Conservation (phyloP, 2,797 vertebrate species). For the Triplophysa bombifrons region DNA sequence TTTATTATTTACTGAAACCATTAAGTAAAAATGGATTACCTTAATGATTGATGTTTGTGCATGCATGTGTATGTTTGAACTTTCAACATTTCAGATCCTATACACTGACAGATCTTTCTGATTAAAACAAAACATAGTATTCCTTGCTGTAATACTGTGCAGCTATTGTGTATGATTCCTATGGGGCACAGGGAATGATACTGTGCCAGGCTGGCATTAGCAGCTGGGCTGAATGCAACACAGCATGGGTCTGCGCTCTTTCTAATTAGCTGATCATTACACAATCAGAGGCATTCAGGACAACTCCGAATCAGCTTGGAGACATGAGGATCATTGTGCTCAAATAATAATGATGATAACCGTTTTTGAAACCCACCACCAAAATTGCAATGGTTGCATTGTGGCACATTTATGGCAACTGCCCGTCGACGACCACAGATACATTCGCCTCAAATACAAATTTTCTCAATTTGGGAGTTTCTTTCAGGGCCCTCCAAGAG, state of each 20-base stretch:
- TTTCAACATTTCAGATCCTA: too few species aligned
- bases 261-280: conserved; percentile 54
- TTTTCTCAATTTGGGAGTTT: conserved; percentile 47
- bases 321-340: conserved; percentile 29
- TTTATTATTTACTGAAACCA: too few species aligned
- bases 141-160: conserved; percentile 28
- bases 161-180: conserved; percentile 17
- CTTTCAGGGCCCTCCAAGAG: conserved; percentile 17
- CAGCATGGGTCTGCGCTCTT: conserved; percentile 45
- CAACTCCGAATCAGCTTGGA: conserved; percentile 31
- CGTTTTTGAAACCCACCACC: conserved; percentile 26
- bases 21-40: too few species aligned
- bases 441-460: conserved; percentile 22
- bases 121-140: too few species aligned
- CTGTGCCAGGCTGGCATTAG: conserved; percentile 39
- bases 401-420: not conserved
- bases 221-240: conserved; percentile 33
- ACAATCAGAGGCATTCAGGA: conserved; percentile 50
- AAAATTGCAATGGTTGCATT: conserved; percentile 22
- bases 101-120: too few species aligned
- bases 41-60: too few species aligned
- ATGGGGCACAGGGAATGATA: conserved; percentile 6
- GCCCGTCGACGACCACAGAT: not conserved
- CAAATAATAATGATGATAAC: conserved; percentile 33
- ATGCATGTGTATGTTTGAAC: too few species aligned